A percentile compares a stretch with the other conserved stretches of the same genome.
These are phyloP conservation scores for Cygnus buccinator DNA, from an alignment of 2,113 vertebrate genomes.

Conservation along the genomic window DNA sequence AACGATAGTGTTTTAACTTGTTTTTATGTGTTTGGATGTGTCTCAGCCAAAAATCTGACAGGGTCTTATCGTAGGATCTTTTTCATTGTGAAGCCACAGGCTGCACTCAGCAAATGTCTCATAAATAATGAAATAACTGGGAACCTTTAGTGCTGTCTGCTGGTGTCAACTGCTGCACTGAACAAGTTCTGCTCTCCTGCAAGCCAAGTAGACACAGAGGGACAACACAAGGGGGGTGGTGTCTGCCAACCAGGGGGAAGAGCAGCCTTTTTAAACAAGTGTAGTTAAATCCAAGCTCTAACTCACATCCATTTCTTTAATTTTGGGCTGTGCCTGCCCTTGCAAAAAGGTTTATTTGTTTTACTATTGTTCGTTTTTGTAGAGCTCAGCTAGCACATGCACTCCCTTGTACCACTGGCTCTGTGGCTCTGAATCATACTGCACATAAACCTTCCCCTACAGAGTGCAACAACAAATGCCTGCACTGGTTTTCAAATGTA, in stretches of 20 bases:
- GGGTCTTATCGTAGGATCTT: conserved; percentile 65
- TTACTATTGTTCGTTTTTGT: neutral
- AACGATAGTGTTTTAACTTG: conserved; percentile 80
- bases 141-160: conserved; percentile 33
- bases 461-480: neutral
- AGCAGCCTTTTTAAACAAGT: neutral
- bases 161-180: conserved; percentile 54
- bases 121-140: conserved; percentile 72
- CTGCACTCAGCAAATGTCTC: conserved; percentile 46
- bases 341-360: neutral
- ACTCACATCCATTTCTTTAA: neutral
- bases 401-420: neutral
- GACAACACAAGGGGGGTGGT: neutral
- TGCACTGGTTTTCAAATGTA: neutral
- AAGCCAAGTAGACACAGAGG: neutral
- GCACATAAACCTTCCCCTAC: neutral
- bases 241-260: neutral
- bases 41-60: conserved; percentile 78
- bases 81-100: conserved; percentile 63
- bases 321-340: neutral
- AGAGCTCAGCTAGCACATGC: neutral
- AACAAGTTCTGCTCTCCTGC: neutral
- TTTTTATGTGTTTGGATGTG: conserved; percentile 78
- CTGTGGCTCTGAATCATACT: neutral
- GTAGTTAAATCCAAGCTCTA: neutral